Evolutionary conservation across 2,113 vertebrate genomes (phyloP), one percentile per base, ranked within the genome.

Genomic region (Pseudorectes ferrugineus): DNA sequence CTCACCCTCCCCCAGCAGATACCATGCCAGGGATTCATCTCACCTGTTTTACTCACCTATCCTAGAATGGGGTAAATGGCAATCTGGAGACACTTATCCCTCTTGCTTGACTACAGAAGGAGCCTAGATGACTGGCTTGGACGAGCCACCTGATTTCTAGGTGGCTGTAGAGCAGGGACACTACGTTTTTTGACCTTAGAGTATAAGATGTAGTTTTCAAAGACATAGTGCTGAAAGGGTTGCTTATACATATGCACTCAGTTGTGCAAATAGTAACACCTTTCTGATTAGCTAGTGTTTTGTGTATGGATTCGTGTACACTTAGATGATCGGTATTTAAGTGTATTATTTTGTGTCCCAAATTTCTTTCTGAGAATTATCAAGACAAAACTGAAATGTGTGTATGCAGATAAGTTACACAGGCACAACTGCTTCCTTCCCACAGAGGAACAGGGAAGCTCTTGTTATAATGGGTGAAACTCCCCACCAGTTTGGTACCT

Each of bases 1-100:
- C 71, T 48, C 35, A 24, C 52, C n/a, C 45, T 73, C 23, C 68
- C 49, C 3, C 19, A 25, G 85, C 63, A 1, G 33, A 70, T 54
- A 90, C 51, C 38, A 31, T 77, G 88, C 85, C 78, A 85, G 52
- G 49, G 82, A 93, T 90, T 93, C 85, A 76, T 86, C 91, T 93
- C 88, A 93, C 92, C 91, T 92, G 85, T 58, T 94, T 92, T 88
- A 92, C 88, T 94, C 94, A 88, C 95, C 91, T 94, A 94, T 70
- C 79, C 86, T 93, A 94, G 79, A 95, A 92, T 65, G 63, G 88
- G 85, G n/a, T 95, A 85, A 96, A 90, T 48, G 59, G 52, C 78
- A 70, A 88, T 54, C 85, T 65, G 58, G 67, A 96, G 92, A 71
- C 67, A 74, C 79, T 96, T 97, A 95, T 97, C 96, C 95, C 82